Percentiles rank a stretch among this genome's conserved stretches.
Conservation (phyloP, 2,888 invertebrate species). For the Amphipyra berbera region DNA sequence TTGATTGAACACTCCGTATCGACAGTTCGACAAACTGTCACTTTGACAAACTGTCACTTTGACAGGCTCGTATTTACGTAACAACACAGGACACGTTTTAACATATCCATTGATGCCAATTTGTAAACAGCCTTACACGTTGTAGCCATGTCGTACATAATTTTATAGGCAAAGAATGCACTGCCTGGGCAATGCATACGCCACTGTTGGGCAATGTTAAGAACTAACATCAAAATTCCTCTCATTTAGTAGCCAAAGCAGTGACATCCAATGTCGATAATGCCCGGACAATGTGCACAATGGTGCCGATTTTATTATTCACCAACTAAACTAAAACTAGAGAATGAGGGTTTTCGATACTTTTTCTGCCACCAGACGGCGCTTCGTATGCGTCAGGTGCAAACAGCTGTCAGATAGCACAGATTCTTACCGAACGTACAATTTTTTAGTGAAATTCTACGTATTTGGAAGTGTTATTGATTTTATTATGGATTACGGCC, state of each 20-base stretch:
- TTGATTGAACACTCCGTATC: conserved; percentile 37
- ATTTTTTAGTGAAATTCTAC: too few species aligned
- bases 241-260: neutral
- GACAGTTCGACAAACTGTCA: conserved; percentile 42
- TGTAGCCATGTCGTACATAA: neutral
- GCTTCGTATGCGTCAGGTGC: too few species aligned
- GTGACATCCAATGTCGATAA: too few species aligned
- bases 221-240: neutral
- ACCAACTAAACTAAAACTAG: too few species aligned
- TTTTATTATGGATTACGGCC: too few species aligned
- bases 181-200: conserved; percentile 6
- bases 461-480: too few species aligned
- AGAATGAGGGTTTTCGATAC: too few species aligned
- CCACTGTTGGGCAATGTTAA: conserved; percentile 7
- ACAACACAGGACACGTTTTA: neutral
- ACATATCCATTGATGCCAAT: neutral
- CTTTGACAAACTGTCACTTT: conserved; percentile 29
- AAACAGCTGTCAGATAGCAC: too few species aligned
- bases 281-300: too few species aligned
- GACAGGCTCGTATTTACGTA: neutral
- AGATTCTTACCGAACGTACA: too few species aligned
- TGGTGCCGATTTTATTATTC: too few species aligned
- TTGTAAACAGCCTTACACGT: conserved; percentile 7
- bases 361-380: too few species aligned
- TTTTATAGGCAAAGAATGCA: conserved; percentile 1